Evolutionary conservation across 2,888 invertebrate species (phyloP), one percentile per base, ranked within the genome.

Genomic region (Caenorhabditis sp.): DNA sequence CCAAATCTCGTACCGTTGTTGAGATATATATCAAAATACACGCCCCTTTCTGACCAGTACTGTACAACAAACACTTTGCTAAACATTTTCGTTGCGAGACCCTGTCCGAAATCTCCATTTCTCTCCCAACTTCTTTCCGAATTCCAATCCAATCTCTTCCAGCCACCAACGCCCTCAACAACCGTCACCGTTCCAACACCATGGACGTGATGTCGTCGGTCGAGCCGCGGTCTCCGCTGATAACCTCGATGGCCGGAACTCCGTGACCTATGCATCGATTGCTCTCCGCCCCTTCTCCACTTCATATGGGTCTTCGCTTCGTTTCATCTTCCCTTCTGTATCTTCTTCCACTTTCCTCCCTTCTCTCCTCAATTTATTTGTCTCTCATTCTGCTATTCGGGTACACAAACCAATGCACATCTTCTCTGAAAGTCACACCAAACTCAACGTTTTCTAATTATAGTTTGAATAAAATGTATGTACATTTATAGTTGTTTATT

Each of bases 171-270:
- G 64, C 79, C 15, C 35, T 71, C 5, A 79, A 28, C 20, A 58
- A 51, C 20, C 79, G 79, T 44, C 71, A 79, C 55, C 79, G 79
- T 18, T 22, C 60, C 24, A 79, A 71, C 53, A 79, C 79, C 18
- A 58, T 67, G 58, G 71, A 79, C 24, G 55, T 79, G 47, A 71
- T 79, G 79, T 79, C 79, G 18, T 67, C 79, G 1, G 69, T 56
- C 0, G 78, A 78, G n/a, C 70, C 79, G 8, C 70, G 69, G 37
- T 67, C 70, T n/a, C 71, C 71, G n/a, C 58, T 71, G 47, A 70
- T 79, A 22, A 78, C 78, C 18, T 71, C 79, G 24, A 58, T 60
- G 32, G 67, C 53, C 2, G 79, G 71, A 13, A 67, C 79, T 20
- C 71, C 79, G 3, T 79, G 37, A 79, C 20, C 61, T 68, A n/a